phyloP scores from a whole-genome alignment of 2,797 vertebrate species.

The Hypotaenidia okinawae region DNA sequence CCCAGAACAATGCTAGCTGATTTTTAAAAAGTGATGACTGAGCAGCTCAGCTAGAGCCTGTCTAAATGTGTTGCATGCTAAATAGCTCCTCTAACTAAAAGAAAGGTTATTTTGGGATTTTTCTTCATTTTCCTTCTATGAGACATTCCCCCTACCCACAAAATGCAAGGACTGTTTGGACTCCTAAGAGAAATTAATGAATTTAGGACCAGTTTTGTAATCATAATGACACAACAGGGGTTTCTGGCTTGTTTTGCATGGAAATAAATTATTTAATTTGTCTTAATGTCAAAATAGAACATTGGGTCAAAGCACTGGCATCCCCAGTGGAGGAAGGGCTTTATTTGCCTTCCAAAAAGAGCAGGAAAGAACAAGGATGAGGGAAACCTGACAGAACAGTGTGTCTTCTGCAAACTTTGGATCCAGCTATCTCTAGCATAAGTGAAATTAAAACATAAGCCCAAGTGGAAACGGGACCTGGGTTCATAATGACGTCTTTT shows the following conservation, averaged over 20 bases:
- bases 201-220: neutral
- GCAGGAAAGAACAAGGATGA: neutral
- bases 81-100: neutral
- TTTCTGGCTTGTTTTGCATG: conserved; percentile 21
- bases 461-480: neutral
- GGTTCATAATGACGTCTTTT: rapidly evolving
- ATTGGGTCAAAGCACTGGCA: neutral
- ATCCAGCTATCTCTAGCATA: neutral
- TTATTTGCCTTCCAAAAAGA: neutral
- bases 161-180: neutral
- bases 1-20: neutral
- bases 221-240: conserved; percentile 8
- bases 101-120: neutral
- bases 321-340: neutral
- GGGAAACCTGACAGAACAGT: neutral
- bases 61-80: conserved; percentile 9
- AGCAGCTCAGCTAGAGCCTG: neutral
- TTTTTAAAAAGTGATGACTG: conserved; percentile 7
- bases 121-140: rapidly evolving
- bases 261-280: conserved; percentile 52
- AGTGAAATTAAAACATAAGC: neutral
- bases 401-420: neutral
- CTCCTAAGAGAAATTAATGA: neutral
- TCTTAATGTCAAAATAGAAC: conserved; percentile 45
- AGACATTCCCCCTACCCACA: neutral